Conservation (phyloP, 2,888 invertebrate species). For the Drosophila robusta region DNA sequence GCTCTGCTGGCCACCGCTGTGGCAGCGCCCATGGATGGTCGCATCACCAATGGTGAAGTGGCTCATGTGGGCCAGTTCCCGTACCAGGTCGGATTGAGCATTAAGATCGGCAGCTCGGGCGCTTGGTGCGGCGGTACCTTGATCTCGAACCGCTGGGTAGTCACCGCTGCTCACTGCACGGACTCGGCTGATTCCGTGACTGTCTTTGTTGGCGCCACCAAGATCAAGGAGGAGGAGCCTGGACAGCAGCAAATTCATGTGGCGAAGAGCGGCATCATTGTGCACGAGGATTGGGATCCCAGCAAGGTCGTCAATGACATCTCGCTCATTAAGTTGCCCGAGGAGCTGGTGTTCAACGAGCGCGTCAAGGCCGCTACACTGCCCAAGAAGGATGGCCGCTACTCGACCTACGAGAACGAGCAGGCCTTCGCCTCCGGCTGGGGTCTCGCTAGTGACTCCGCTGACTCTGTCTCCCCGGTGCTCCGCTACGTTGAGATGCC, state of each 20-base stretch:
- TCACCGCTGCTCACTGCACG: slow-evolving; percentile 76
- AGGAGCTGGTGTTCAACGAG: slow-evolving; percentile 36
- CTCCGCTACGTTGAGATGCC: slow-evolving; percentile 68
- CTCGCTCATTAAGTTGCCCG: slow-evolving; percentile 70
- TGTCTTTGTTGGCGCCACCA: slow-evolving; percentile 65
- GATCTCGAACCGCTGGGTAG: slow-evolving; percentile 60
- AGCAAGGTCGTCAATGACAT: slow-evolving; percentile 67
- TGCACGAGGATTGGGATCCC: slow-evolving; percentile 62
- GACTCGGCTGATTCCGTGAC: slow-evolving; percentile 47
- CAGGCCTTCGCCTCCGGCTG: slow-evolving; percentile 77
- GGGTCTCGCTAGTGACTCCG: slow-evolving; percentile 71
- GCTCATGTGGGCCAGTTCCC: slow-evolving; percentile 68
- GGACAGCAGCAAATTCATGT: slow-evolving; percentile 46
- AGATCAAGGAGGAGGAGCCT: slow-evolving; percentile 54
- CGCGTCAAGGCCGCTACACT: slow-evolving; percentile 57
- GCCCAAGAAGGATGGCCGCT: slow-evolving; percentile 55
- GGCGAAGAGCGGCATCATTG: slow-evolving; percentile 37
- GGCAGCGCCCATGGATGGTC: slow-evolving; percentile 52
- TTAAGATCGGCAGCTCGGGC: slow-evolving; percentile 33
- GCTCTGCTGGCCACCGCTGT: slow-evolving; percentile 39
- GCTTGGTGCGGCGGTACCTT: slow-evolving; percentile 76
- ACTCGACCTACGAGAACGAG: slow-evolving; percentile 58
- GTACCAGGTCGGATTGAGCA: slow-evolving; percentile 76
- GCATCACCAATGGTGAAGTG: slow-evolving; percentile 65
- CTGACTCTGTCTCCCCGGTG: slow-evolving; percentile 54